A percentile compares a stretch with the other conserved stretches of the same genome.
phyloP scores from a whole-genome alignment of 2,888 invertebrate genomes.

The Mantis religiosa region DNA sequence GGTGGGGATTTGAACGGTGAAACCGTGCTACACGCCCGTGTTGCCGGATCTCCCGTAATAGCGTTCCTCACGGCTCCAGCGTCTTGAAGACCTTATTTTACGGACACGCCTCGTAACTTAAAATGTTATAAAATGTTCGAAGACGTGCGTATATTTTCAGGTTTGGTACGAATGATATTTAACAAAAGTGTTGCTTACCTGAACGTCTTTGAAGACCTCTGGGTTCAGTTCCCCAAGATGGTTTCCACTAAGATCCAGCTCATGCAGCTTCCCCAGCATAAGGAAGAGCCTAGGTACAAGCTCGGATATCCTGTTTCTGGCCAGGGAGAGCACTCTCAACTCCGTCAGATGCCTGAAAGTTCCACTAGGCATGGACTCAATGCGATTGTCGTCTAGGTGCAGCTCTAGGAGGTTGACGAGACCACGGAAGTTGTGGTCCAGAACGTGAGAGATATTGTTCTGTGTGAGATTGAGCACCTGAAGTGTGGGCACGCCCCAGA shows the following conservation, averaged over 20 bases:
- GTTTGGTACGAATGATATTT: not conserved
- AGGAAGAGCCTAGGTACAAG: conserved; percentile 70
- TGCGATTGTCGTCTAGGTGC: conserved; percentile 69
- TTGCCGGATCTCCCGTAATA: no score
- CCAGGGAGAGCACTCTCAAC: conserved; percentile 61
- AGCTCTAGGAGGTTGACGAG: conserved; percentile 67
- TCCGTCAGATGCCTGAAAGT: conserved; percentile 65
- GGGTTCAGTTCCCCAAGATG: conserved; percentile 68
- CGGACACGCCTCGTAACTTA: no score
- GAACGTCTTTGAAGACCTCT: conserved; percentile 71
- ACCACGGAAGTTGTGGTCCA: conserved; percentile 72
- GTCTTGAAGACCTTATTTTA: no score
- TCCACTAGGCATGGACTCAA: conserved; percentile 69
- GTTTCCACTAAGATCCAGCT: conserved; percentile 72
- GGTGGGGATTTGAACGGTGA: no score
- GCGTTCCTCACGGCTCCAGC: no score
- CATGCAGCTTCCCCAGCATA: conserved; percentile 65
- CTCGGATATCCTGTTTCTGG: conserved; percentile 62
- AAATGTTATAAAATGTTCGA: not conserved
- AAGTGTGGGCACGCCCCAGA: conserved; percentile 69
- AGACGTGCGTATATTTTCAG: not conserved
- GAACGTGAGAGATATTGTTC: conserved; percentile 66
- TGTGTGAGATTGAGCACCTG: conserved; percentile 62
- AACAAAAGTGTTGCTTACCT: conserved; percentile 45
- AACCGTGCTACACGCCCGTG: no score